Base-by-base conservation (phyloP, 2,113 vertebrate species). In the Hippolais icterina region DNA sequence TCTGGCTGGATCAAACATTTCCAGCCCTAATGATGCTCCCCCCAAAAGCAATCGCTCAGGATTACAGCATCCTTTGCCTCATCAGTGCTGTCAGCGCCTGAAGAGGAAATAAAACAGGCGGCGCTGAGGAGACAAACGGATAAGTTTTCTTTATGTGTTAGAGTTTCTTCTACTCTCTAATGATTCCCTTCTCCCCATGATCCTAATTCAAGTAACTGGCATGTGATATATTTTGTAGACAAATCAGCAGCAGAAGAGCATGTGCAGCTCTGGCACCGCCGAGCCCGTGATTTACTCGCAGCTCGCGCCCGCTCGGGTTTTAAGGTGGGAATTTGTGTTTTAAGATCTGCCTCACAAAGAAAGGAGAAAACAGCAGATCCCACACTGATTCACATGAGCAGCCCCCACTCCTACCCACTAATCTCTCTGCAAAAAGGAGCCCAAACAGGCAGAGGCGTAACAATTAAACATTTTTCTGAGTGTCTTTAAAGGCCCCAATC, bases 161-260 rank as follows among this genome's bases (percentile, higher is more conserved):
- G 95, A 95, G 83, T 95, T 96, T 57, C 88, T 83, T n/a, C 41
- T 68, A 1, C 86, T 95, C 96, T 96, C 90, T 96, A 96, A 96
- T 96, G 96, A 95, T 93, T 96, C 96, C 95, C 83, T 78, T 90
- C 95, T 94, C 92, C 94, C 94, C 95, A 3, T 39, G 92, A 96
- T 96, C 95, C 96, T 95, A 96, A 97, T 93, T 97, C 94, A 96
- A 91, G 92, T 27, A 95, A 89, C 64, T 93, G 95, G 93, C 96
- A 89, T 92, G 96, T 89, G 93, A 90, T 93, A 75, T 87, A 89
- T 96, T 92, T n/a, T 96, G 90, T 18, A 90, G 94, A 93, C 94
- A 95, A 94, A 94, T 89, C 96, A 95, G 85, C 88, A 75, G 74
- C 90, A 78, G 88, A 93, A 35, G 61, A 96, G 93, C 79, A 46